These are phyloP conservation scores for Pyrochroa serraticornis DNA, from an alignment of 2,888 invertebrate genomes.

Conservation along the genomic window DNA sequence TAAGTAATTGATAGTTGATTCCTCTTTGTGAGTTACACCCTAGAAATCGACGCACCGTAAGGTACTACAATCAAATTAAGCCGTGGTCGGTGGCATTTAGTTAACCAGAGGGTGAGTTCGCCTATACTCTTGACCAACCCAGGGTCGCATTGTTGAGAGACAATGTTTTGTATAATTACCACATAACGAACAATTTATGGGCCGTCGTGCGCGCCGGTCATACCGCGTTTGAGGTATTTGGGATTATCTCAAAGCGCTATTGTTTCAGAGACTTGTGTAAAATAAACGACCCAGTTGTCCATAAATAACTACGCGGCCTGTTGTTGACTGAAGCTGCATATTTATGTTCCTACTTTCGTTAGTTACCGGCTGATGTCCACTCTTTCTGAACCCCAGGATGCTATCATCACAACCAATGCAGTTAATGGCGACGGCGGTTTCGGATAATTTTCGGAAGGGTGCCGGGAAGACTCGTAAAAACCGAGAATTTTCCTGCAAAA, in stretches of 20 bases:
- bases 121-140: slow-evolving; percentile 35
- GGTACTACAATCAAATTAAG: slow-evolving; percentile 15
- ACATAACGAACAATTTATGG: slow-evolving; percentile 53
- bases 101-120: slow-evolving; percentile 13
- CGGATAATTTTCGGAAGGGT: background rate
- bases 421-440: background rate
- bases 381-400: too few species aligned
- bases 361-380: slow-evolving; percentile 10
- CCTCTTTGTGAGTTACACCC: too few species aligned
- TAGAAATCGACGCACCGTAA: too few species aligned
- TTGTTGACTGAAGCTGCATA: slow-evolving; percentile 42
- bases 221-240: slow-evolving; percentile 47
- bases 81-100: slow-evolving; percentile 12
- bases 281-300: slow-evolving; percentile 41
- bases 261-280: slow-evolving; percentile 40
- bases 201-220: slow-evolving; percentile 41
- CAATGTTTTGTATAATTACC: slow-evolving; percentile 54
- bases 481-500: slow-evolving; percentile 7
- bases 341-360: slow-evolving; percentile 38
- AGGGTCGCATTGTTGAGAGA: slow-evolving; percentile 49
- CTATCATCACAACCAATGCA: background rate
- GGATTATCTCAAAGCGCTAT: slow-evolving; percentile 45
- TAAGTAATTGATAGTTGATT: too few species aligned
- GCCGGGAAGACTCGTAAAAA: slow-evolving; percentile 5
- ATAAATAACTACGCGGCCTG: slow-evolving; percentile 42